Base-by-base conservation (phyloP, 2,797 vertebrate species). In the Simalia tracyae region DNA sequence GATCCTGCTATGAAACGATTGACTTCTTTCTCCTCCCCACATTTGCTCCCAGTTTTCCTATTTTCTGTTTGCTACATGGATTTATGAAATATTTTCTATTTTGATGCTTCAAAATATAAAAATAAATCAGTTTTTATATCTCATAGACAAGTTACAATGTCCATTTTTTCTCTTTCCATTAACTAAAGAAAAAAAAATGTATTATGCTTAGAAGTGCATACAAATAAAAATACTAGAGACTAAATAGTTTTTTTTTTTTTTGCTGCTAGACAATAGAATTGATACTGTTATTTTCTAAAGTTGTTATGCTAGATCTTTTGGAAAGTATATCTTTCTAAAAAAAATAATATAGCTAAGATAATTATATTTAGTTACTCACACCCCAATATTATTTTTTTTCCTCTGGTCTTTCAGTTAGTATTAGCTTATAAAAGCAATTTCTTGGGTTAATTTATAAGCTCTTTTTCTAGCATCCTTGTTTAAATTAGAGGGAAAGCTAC, bases 401-500 rank as follows among this genome's bases (percentile, higher is more conserved):
- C 15, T 90, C n/a, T 95, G 28, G 0, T 24, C 17, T 26, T 24
- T 14, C 60, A 84, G 42, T 94, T 46, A 91, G 12, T 3, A 12
- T 12, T 84, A 94, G 54, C 10, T 50, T 88, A 88, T 81, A 95
- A 91, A 54, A 90, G 2, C n/a, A 81, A 8, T 93, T 94, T 94
- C 15, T 94, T 95, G 57, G 84, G 3, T 85, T 95, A 84, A 92
- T 95, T 96, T 46, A 81, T n/a, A 93, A 94, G 11, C 46, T 93
- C 92, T 95, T 87, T 93, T 81, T 92, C 87, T 54, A 84, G 12
- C 91, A 88, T 93, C 86, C 64, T 92, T 28, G 93, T 36, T 28
- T 84, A 93, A 94, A 87, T 93, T 59, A 57, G 86, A 63, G 46
- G 93, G 7, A 93, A 95, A 95, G 89, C 89, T 94, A 97, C 94